Evolutionary conservation across 53 echinoderm and acorn worm species (phyloP), one percentile per base, ranked within the genome.

Genomic region (Henricia sp.): DNA sequence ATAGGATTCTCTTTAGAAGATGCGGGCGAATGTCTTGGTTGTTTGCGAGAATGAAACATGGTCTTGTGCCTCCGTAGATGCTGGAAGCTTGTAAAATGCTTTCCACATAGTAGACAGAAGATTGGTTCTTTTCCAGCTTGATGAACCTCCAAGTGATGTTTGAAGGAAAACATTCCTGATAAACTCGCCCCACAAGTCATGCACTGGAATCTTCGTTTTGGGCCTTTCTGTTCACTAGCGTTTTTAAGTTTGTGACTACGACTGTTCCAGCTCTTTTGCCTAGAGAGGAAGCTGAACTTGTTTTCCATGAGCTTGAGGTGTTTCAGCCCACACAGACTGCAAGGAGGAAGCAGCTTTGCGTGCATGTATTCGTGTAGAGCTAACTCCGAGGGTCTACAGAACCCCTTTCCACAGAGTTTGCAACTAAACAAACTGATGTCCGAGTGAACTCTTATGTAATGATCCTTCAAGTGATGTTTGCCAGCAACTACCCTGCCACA

Each of bases 171-270:
- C 63, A 42, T 43, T 33, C 50, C 63, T 2, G 10, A 28, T 32
- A 78, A 78, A 20, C 30, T 44, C 6, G 9, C 42, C 30, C 25
- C 46, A 41, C 78, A 78, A 32, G 29, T 30, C n/a, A 9, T 44
- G 11, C 78, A 78, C 50, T 78, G 60, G 43, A 78, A 78, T 25
- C 17, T 26, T 44, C 71, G 52, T 9, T 16, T 72, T 28, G n/a
- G n/a, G n/a, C 34, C 11, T 23, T 53, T 72, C 21, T 10, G 17
- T 32, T 27, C 30, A 30, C 1, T 4, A 13, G 32, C 30, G 16
- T 13, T 8, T 8, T 32, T 60, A 0, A 1, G 29, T 29, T 2
- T 19, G 14, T 60, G 30, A 6, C 29, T 14, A 26, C 9, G 30
- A 32, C 2, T 2, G 16, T 32, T 10, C 62, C 62, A 60, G 33